phyloP scores from a whole-genome alignment of 2,113 vertebrate species.

The Bubo scandiacus region DNA sequence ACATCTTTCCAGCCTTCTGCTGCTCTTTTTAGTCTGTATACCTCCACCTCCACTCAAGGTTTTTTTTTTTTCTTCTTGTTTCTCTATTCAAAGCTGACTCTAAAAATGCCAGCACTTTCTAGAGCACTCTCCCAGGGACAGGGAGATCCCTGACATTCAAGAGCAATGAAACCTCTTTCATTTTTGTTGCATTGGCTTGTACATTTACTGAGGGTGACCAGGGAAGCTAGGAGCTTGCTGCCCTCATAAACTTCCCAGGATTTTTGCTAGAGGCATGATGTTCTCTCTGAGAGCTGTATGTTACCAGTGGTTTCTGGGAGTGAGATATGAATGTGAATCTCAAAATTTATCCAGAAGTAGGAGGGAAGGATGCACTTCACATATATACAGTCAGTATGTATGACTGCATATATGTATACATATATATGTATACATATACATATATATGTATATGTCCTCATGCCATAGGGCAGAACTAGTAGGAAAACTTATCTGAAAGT shows the following conservation, averaged over 20 bases:
- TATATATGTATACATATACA: too few relatives aligned
- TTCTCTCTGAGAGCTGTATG: not conserved
- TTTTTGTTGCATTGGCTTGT: not conserved
- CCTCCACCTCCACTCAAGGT: not conserved
- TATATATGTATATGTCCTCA: not conserved
- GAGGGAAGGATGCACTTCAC: not conserved
- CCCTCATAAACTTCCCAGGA: not conserved
- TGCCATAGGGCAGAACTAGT: not conserved
- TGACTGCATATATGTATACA: too few relatives aligned
- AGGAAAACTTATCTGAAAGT: not conserved
- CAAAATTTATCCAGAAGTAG: not conserved
- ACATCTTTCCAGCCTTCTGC: not conserved
- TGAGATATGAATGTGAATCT: not conserved
- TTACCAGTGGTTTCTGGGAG: not conserved
- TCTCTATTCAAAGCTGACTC: not conserved
- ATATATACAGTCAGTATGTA: not conserved
- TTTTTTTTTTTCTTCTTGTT: not conserved
- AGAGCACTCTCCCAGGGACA: accelerated
- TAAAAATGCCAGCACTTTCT: not conserved
- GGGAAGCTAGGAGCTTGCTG: not conserved
- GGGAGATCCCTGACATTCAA: not conserved
- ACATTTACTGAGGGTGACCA: not conserved
- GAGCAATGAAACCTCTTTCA: not conserved
- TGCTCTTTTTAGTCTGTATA: not conserved
- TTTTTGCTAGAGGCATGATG: not conserved